phyloP scores from a whole-genome alignment of 2,888 invertebrate species.

The Biston betularia region DNA sequence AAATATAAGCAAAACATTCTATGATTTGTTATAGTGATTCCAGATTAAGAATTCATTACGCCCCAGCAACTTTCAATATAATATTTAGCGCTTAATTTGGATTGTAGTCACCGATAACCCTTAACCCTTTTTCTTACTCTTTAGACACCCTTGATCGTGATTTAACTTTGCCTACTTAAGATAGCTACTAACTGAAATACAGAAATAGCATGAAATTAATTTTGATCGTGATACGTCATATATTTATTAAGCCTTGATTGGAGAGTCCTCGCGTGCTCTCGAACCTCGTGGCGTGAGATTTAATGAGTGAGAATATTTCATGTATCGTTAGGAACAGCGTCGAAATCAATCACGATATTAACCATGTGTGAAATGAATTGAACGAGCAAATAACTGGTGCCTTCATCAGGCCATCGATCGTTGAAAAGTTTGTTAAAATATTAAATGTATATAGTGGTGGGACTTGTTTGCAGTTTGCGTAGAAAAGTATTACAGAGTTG shows the following conservation, averaged over 20 bases:
- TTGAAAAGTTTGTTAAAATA: conserved; percentile 1
- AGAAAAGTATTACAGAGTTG: no score
- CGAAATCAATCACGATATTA: conserved; percentile 83
- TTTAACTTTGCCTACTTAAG: conserved; percentile 6
- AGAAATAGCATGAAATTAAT: conserved; percentile 52
- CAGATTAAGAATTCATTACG: conserved; percentile 10
- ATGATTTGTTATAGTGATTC: background rate
- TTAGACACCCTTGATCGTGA: conserved; percentile 14
- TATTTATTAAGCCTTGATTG: conserved; percentile 73
- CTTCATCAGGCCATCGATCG: conserved; percentile 37
- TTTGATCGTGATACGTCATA: conserved; percentile 60
- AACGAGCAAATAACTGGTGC: conserved; percentile 65
- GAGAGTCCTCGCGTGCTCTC: conserved; percentile 70
- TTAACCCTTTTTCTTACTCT: conserved; percentile 5
- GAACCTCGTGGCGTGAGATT: conserved; percentile 70
- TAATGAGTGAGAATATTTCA: conserved; percentile 83
- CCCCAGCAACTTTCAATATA: background rate
- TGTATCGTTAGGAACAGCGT: conserved; percentile 79
- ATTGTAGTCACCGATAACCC: conserved; percentile 6
- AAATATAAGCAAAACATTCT: conserved; percentile 4
- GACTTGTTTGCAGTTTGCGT: no score
- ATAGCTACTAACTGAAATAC: background rate
- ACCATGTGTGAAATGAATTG: conserved; percentile 79
- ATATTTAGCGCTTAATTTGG: background rate
- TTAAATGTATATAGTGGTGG: background rate